Percentiles rank a stretch among this genome's conserved stretches.
Evolutionary conservation across 2,113 vertebrate species (phyloP).

Genomic region (Chelonoidis abingdonii): DNA sequence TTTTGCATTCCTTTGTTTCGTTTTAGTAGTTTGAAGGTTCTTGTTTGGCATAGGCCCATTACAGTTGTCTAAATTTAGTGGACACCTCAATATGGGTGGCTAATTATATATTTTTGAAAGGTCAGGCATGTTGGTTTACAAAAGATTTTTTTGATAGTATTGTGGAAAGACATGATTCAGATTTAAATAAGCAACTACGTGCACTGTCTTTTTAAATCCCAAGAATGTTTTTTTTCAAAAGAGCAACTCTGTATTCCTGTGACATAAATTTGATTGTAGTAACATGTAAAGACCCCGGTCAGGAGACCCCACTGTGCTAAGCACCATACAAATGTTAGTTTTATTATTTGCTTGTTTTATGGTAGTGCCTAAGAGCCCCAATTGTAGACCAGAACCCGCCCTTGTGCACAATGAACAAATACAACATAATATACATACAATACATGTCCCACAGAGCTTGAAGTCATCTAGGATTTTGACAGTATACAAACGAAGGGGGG

Average conservation of each 20-base stretch:
- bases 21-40: background rate
- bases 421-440: background rate
- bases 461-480: background rate
- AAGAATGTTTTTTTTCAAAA: no score
- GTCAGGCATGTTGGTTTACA: background rate
- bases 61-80: accelerated
- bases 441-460: background rate
- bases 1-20: accelerated
- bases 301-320: no score
- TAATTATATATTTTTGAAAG: background rate
- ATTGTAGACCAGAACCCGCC: no score
- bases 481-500: background rate
- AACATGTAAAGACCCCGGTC: no score
- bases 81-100: background rate
- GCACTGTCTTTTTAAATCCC: no score
- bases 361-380: no score
- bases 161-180: background rate
- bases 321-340: no score
- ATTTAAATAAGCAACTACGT: no score
- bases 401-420: no score
- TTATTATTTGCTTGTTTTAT: no score
- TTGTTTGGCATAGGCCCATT: accelerated
- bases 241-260: no score
- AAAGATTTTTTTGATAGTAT: background rate
- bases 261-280: no score